Percentiles rank a stretch among this genome's conserved stretches.
These are phyloP conservation scores for Margarornis squamiger DNA, from an alignment of 2,797 vertebrate genomes.

Conservation along the genomic window DNA sequence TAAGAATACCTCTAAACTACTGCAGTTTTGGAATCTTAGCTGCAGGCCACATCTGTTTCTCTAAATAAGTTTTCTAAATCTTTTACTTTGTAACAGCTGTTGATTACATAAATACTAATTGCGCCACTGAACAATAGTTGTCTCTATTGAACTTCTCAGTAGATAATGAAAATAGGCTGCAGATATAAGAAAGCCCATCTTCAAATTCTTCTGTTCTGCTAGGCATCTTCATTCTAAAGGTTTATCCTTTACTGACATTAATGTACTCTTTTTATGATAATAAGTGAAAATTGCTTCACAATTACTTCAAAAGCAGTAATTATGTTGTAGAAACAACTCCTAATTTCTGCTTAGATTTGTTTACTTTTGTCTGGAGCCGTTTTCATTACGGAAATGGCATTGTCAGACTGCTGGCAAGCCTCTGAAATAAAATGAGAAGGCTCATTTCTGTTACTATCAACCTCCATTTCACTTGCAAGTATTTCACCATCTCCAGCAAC, in stretches of 20 bases:
- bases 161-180: conserved; percentile 15
- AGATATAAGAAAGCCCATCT: neutral
- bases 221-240: neutral
- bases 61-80: conserved; percentile 23
- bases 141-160: neutral
- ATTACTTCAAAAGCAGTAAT: conserved; percentile 45
- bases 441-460: conserved; percentile 19
- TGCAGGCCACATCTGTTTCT: conserved; percentile 5
- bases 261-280: neutral
- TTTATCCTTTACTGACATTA: neutral
- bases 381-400: neutral
- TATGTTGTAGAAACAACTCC: conserved; percentile 25
- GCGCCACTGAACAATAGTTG: neutral
- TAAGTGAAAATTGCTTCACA: conserved; percentile 24
- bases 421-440: neutral
- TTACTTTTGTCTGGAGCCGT: conserved; percentile 40
- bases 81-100: conserved; percentile 39
- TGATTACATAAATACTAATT: conserved; percentile 31
- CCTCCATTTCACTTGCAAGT: conserved; percentile 12
- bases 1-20: neutral
- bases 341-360: conserved; percentile 26
- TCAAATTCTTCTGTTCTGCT: neutral
- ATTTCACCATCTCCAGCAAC: conserved; percentile 2
- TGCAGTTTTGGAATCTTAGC: neutral
- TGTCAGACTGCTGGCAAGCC: neutral